Evolutionary conservation across 1,140 invertebrate species (phyloP), one percentile per base, ranked within the genome.

Genomic region (Lasioglossum albipes): DNA sequence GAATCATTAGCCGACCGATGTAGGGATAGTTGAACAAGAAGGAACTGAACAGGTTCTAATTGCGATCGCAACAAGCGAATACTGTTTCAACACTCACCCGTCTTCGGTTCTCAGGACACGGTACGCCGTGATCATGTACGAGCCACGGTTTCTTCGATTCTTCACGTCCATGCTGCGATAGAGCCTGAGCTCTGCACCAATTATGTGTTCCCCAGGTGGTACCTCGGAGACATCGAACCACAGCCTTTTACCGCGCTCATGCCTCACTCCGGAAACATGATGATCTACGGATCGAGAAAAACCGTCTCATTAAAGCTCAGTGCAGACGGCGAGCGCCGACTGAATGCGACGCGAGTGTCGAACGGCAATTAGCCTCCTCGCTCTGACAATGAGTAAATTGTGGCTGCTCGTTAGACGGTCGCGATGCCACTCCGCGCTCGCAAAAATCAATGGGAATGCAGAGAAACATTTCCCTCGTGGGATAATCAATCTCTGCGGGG

Each of bases 161-260:
- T 90, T 92, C 9, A 84, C 82, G 74, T 91, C 90, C 49, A 93
- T 87, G 74, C 94, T 95, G 84, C 97, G 96, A 91, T 96, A 98
- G 2, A 99, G 93, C 59, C 97, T 94, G 18, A 99, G 92, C 92
- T 99, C 98, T 1, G 97, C 97, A 66, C 96, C 96, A 45, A 98
- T 95, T 27, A 98, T 95, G 10, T 95, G 95, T 86, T 98, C 97
- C 75, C 96, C 96, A 7, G 94, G 91, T 3, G 97, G 95, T 10
- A 98, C 95, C 88, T 98, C 97, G 7, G 96, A 95, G 12, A 98
- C 96, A 91, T 99, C 97, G 91, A 99, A 99, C 97, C 97, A 99
- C 20, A 98, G 95, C 61, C 97, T 95, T 87, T 97, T 95, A 5
- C 97, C 97, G 89, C 96, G 95, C 81, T 97, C 97, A 88, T 98